Evolutionary conservation across 2,888 invertebrate species (phyloP).

Genomic region (Xanthorhoe spadicearia): DNA sequence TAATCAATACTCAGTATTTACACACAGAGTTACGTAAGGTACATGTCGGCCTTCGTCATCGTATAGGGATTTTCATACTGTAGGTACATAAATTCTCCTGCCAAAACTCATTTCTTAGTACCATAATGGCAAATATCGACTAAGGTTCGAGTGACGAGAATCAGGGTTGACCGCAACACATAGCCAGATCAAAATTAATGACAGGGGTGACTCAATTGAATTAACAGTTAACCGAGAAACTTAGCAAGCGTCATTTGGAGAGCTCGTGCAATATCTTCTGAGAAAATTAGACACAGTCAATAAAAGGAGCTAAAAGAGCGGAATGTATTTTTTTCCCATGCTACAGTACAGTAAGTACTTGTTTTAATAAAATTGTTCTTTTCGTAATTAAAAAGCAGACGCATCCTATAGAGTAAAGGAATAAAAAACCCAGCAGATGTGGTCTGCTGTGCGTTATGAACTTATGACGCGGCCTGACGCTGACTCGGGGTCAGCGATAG

Average conservation of each 20-base stretch:
- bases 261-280: constrained; percentile 26
- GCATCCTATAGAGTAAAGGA: constrained; percentile 55
- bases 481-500: constrained; percentile 66
- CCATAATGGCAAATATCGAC: constrained; percentile 54
- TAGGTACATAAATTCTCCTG: constrained; percentile 23
- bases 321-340: constrained; percentile 42
- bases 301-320: constrained; percentile 15
- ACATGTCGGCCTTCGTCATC: neutral
- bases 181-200: constrained; percentile 65
- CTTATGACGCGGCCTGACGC: constrained; percentile 48
- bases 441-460: constrained; percentile 49
- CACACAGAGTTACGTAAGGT: neutral
- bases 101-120: constrained; percentile 43
- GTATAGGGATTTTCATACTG: no score
- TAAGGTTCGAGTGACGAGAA: constrained; percentile 50
- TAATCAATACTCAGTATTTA: neutral
- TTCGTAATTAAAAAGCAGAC: constrained; percentile 54
- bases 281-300: constrained; percentile 23
- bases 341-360: constrained; percentile 43
- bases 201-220: constrained; percentile 63
- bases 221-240: constrained; percentile 49
- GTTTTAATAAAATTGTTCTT: constrained; percentile 54
- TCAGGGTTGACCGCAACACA: constrained; percentile 54
- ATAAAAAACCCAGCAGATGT: constrained; percentile 71
- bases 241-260: constrained; percentile 18